These are phyloP conservation scores for Falco naumanni DNA, from an alignment of 2,797 vertebrate species.

Conservation along the genomic window DNA sequence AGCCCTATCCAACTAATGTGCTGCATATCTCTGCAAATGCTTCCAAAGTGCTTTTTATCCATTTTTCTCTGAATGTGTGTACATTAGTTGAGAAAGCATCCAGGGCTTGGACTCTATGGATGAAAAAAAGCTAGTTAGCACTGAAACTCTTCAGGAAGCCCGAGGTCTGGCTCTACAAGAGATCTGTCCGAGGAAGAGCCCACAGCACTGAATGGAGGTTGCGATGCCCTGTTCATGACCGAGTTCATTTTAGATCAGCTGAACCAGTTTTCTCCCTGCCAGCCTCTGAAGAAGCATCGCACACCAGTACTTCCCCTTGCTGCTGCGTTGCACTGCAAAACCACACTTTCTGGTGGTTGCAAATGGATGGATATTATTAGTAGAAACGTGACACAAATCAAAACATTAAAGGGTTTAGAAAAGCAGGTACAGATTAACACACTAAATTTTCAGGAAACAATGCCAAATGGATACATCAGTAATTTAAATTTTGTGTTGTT, in stretches of 20 bases:
- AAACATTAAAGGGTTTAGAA: background rate
- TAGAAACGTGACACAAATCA: background rate
- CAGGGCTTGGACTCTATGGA: background rate
- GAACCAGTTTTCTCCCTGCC: background rate
- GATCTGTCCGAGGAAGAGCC: background rate
- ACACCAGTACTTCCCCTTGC: background rate
- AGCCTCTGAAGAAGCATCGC: rapidly evolving
- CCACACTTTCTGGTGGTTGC: background rate
- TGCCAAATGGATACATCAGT: background rate
- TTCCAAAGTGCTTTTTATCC: background rate
- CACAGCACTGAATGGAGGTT: background rate
- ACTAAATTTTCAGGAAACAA: background rate
- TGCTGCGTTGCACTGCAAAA: background rate
- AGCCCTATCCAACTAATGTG: background rate
- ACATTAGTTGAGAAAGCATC: background rate
- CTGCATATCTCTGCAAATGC: background rate
- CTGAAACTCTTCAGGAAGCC: background rate
- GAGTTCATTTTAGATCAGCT: background rate
- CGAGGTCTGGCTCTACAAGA: background rate
- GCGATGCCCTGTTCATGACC: background rate
- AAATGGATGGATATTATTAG: background rate
- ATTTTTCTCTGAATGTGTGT: background rate
- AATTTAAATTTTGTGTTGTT: background rate
- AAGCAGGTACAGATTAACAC: background rate
- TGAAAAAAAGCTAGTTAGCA: background rate